These are phyloP conservation scores for Sebastes oblongus DNA, from an alignment of 2,797 vertebrate species.

Conservation along the genomic window DNA sequence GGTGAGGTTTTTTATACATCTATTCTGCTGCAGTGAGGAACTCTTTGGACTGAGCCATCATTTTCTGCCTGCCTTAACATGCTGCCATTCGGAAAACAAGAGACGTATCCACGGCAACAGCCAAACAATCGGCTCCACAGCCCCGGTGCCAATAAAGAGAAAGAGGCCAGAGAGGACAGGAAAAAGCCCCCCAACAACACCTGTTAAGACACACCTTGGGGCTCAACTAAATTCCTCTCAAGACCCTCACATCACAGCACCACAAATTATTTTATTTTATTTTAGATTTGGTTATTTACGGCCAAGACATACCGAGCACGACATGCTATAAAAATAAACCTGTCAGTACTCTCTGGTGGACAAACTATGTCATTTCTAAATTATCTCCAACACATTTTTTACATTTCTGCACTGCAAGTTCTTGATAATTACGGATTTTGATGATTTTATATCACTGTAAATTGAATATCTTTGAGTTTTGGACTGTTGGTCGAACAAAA, in stretches of 20 bases:
- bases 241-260: constrained; percentile 43
- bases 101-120: constrained; percentile 71
- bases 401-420: no score
- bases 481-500: no score
- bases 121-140: constrained; percentile 67
- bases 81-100: constrained; percentile 75
- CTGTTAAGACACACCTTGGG: constrained; percentile 73
- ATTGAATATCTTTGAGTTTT: no score
- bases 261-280: constrained; percentile 48
- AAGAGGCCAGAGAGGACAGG: constrained; percentile 60
- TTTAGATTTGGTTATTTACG: neutral
- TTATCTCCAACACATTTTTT: neutral
- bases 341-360: neutral
- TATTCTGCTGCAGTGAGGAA: constrained; percentile 37
- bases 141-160: constrained; percentile 60
- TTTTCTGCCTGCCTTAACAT: constrained; percentile 74
- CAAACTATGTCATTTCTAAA: neutral
- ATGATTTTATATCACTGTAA: no score
- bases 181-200: constrained; percentile 70
- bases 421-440: neutral
- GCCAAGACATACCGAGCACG: neutral
- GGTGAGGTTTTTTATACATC: neutral
- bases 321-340: no score
- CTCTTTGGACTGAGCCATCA: constrained; percentile 54
- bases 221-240: constrained; percentile 64